Evolutionary conservation across 64 coral and sea anemone genomes (phyloP), one percentile per base, ranked within the genome.

Genomic region (Montipora efflorescens): DNA sequence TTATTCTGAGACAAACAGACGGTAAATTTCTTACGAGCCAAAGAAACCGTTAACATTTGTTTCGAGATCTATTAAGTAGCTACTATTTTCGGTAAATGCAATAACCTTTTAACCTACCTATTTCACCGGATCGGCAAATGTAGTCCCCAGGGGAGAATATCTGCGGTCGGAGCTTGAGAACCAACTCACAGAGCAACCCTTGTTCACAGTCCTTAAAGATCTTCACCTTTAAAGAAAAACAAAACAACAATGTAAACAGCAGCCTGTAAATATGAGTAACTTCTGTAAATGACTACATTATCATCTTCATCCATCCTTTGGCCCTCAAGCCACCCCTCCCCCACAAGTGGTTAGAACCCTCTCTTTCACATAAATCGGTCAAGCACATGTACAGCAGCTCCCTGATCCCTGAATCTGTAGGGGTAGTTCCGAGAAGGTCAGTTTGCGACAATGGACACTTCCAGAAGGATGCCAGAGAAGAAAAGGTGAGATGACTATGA

Each of bases 141-240:
- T 96, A 98, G 59, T 98, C 97, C 5, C 91, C 97, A 1, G 97
- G 97, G 16, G 97, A 96, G 67, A 98, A 98, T n/a, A 98, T 95
- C 69, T 98, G 97, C 5, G 94, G 94, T 45, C 97, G 94, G 13
- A 98, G 79, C 76, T 98, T 98, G 1, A 98, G 91, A 18, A 98
- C 97, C 80, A 98, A 85, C 53, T 98, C 97, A 73, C 97, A 98
- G 2, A 98, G 79, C 48, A 98, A 77, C 4, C 97, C 97, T 90
- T 98, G 90, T 47, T 98, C 97, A 48, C 97, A 98, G 81, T 98
- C 97, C 79, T 98, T 96, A 48, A 98, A 98, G 13, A 98, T 90
- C 79, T 98, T 98, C 12, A 98, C 97, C 97, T 98, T 15, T 79
- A 23, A 15, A 3, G 0, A 72, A 71, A 78, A n/a, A n/a, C n/a